A percentile compares a stretch with the other conserved stretches of the same genome.
Conservation (phyloP, 2,888 invertebrate genomes). For the Nebria brevicollis region DNA sequence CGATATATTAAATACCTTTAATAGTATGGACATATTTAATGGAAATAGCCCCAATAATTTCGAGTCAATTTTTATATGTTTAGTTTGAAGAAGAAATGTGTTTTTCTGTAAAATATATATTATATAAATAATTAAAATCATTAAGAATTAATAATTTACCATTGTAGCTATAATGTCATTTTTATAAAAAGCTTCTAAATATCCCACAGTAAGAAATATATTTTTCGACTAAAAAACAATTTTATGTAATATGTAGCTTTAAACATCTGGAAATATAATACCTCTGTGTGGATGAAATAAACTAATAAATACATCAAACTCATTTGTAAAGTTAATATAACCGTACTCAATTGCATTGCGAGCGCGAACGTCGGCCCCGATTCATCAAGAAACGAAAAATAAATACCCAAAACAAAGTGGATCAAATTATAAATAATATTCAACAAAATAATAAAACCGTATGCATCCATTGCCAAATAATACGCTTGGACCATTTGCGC, state of each 20-base stretch:
- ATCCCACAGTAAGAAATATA: too few relatives aligned
- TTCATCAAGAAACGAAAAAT: not conserved
- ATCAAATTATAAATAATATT: slow-evolving; percentile 11
- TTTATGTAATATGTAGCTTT: too few relatives aligned
- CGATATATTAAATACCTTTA: slow-evolving; percentile 2
- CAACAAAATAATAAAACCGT: not conserved
- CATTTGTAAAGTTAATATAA: not conserved
- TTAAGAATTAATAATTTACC: too few relatives aligned
- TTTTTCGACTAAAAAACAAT: too few relatives aligned
- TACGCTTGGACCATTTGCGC: not conserved
- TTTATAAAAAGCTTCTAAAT: too few relatives aligned
- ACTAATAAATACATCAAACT: not conserved
- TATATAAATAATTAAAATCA: too few relatives aligned
- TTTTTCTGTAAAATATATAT: not conserved
- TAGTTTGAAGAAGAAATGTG: slow-evolving; percentile 3
- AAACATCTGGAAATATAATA: not conserved
- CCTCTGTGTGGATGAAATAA: not conserved
- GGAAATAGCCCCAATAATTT: not conserved
- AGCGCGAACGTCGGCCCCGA: not conserved
- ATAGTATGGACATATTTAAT: slow-evolving; percentile 10
- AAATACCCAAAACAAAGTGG: slow-evolving; percentile 6
- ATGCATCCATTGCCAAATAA: not conserved
- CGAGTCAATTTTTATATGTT: not conserved
- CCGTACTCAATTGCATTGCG: not conserved
- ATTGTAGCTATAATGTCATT: too few relatives aligned